These are phyloP conservation scores for Tridacna crocea DNA, from an alignment of 2,888 invertebrate genomes.

Conservation along the genomic window DNA sequence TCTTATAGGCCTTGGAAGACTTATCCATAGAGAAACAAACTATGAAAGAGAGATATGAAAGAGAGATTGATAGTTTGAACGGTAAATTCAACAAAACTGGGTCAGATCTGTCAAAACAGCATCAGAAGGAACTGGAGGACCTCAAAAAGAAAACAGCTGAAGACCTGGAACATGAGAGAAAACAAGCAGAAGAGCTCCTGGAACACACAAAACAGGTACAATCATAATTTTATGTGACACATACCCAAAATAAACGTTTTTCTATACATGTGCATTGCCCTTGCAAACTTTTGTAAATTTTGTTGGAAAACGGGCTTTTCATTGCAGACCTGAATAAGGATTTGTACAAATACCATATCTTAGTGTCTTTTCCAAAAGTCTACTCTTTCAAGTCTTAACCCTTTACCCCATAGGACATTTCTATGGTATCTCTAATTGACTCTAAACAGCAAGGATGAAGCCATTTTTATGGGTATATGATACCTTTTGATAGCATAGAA, in stretches of 20 bases:
- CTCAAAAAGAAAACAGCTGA: conserved; percentile 61
- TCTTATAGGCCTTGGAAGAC: conserved; percentile 78
- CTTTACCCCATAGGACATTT: no score
- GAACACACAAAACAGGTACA: conserved; percentile 76
- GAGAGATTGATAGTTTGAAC: conserved; percentile 70
- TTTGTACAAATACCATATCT: no score
- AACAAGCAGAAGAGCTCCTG: conserved; percentile 68
- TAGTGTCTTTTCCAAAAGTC: no score
- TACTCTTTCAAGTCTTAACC: no score
- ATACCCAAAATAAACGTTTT: not conserved
- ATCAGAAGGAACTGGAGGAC: conserved; percentile 63
- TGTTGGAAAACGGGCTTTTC: no score
- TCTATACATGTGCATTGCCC: no score
- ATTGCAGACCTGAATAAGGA: no score
- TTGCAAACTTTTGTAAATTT: no score
- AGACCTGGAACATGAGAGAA: conserved; percentile 67
- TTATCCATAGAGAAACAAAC: conserved; percentile 80
- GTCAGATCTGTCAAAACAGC: conserved; percentile 63
- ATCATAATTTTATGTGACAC: not conserved
- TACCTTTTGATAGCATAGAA: no score
- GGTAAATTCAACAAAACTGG: conserved; percentile 63
- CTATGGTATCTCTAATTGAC: no score
- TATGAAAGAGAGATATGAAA: conserved; percentile 75
- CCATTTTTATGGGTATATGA: no score
- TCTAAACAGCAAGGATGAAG: no score